A percentile compares a stretch with the other conserved stretches of the same genome.
Evolutionary conservation across 2,797 vertebrate species (phyloP).

Genomic region (Tenualosa thibaudeaui): DNA sequence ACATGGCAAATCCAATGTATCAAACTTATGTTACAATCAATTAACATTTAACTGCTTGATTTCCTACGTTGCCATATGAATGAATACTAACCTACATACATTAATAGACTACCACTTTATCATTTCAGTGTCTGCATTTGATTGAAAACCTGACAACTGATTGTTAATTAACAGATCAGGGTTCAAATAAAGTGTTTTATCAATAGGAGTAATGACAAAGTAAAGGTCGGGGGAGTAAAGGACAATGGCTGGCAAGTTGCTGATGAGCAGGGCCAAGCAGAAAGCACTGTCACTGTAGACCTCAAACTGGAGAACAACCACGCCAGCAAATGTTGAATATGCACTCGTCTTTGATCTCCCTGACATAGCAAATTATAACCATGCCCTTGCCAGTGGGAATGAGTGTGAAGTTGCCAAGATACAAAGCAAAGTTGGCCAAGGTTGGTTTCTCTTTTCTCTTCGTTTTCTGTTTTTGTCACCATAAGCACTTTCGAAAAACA

Average conservation of each 20-base stretch:
- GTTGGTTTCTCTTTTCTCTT: slow-evolving; percentile 23
- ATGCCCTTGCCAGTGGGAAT: slow-evolving; percentile 49
- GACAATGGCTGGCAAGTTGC: not conserved
- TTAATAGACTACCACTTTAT: not conserved
- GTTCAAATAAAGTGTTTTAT: slow-evolving; percentile 6
- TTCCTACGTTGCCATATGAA: not conserved
- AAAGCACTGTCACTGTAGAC: slow-evolving; percentile 25
- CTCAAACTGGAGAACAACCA: slow-evolving; percentile 41
- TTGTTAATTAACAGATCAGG: not conserved
- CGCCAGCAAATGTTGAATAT: slow-evolving; percentile 39
- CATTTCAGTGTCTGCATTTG: not conserved
- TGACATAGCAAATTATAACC: slow-evolving; percentile 49
- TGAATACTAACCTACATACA: not conserved
- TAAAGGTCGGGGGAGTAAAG: not conserved
- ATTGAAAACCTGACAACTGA: not conserved
- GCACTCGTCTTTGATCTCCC: slow-evolving; percentile 42
- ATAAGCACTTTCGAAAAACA: slow-evolving; percentile 17
- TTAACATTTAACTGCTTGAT: not conserved
- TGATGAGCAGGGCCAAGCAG: slow-evolving; percentile 14
- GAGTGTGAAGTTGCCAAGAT: slow-evolving; percentile 52
- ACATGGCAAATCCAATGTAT: not conserved
- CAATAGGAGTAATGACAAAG: not conserved
- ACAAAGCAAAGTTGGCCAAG: slow-evolving; percentile 41
- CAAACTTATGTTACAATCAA: not conserved
- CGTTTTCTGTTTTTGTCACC: slow-evolving; percentile 12